These are phyloP conservation scores for Synergus laeviventris DNA, from an alignment of 2,888 invertebrate species.

Conservation along the genomic window DNA sequence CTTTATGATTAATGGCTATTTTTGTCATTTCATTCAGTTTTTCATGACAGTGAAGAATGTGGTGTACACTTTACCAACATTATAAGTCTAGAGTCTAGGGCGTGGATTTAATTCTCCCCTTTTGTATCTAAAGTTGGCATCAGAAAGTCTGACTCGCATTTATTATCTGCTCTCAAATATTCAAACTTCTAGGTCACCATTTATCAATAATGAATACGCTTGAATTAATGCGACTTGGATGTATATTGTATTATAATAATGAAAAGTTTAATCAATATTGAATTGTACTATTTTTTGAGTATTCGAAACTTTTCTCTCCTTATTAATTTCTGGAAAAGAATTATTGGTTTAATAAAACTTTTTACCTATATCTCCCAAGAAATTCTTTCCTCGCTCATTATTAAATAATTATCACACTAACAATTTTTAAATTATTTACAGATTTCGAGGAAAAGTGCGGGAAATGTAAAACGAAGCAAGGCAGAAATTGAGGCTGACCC, in stretches of 20 bases:
- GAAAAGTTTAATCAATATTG: no score
- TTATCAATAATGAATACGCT: neutral
- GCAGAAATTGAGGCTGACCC: slow-evolving; percentile 88
- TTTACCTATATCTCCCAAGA: no score
- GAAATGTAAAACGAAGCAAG: slow-evolving; percentile 86
- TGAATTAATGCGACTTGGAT: neutral
- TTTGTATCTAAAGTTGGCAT: neutral
- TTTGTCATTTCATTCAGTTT: neutral
- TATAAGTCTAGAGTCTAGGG: neutral
- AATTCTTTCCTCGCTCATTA: no score
- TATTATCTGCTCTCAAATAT: neutral
- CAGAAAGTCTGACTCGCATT: neutral
- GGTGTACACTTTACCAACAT: neutral
- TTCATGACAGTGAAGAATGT: neutral
- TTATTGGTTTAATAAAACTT: no score
- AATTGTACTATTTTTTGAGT: no score
- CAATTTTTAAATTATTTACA: slow-evolving; percentile 70
- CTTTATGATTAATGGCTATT: neutral
- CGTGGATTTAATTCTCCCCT: neutral
- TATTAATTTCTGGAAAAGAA: no score
- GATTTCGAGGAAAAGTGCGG: slow-evolving; percentile 94
- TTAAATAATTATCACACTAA: neutral
- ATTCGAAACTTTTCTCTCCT: no score
- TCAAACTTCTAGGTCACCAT: neutral
- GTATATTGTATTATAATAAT: neutral